phyloP scores from a whole-genome alignment of 2,113 vertebrate species.

The Macrotis lagotis region DNA sequence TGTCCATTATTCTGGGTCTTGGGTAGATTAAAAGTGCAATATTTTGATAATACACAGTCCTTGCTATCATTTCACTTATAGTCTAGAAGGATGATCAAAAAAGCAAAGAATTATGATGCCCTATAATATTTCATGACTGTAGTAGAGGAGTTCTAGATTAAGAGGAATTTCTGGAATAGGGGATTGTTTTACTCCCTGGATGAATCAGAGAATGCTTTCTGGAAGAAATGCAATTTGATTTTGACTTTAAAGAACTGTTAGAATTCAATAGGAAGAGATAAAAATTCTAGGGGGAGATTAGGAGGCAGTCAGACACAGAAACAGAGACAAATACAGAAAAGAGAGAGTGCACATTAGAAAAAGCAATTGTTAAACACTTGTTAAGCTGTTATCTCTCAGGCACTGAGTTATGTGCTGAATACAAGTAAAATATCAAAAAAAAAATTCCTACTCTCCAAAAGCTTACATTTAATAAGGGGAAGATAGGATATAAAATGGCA shows the following conservation, averaged over 20 bases:
- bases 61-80: background rate
- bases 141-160: background rate
- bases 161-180: background rate
- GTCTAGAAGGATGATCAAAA: background rate
- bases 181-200: background rate
- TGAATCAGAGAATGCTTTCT: background rate
- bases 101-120: background rate
- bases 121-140: background rate
- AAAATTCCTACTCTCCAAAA: background rate
- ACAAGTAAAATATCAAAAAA: background rate
- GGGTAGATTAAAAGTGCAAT: background rate
- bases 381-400: background rate
- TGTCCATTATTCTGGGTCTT: background rate
- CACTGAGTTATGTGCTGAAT: background rate
- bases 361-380: background rate
- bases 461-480: background rate
- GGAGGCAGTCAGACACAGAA: background rate
- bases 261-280: background rate
- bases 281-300: background rate
- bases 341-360: background rate
- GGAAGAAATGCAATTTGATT: background rate
- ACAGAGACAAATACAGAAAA: background rate
- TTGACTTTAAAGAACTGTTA: background rate
- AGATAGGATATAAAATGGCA: background rate
- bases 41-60: background rate